phyloP scores from a whole-genome alignment of 2,113 vertebrate genomes.

The Coturnix japonica region DNA sequence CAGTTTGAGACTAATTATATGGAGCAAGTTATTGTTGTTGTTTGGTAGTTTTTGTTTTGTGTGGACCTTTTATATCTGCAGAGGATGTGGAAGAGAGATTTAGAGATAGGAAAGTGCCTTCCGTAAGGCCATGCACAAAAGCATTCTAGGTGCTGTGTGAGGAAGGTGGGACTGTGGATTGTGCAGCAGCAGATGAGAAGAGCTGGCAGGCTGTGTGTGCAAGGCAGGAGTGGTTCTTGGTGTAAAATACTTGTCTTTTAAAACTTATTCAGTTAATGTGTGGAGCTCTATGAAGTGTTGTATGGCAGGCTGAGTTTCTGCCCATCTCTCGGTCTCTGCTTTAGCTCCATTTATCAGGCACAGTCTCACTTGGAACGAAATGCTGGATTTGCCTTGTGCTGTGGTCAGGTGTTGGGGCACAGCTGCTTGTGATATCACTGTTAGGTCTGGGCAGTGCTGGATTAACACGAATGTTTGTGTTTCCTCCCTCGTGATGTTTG shows the following conservation, averaged over 20 bases:
- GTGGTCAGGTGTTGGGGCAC: neutral
- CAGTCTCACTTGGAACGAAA: neutral
- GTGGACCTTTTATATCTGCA: neutral
- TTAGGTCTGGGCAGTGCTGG: neutral
- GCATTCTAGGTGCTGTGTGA: neutral
- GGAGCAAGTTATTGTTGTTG: neutral
- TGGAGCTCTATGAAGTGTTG: neutral
- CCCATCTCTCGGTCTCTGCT: neutral
- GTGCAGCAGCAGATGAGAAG: neutral
- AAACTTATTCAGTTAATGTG: neutral
- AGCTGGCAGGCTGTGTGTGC: neutral
- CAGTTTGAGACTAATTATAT: neutral
- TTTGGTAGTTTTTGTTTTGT: neutral
- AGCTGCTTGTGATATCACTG: neutral
- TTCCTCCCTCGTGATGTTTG: neutral
- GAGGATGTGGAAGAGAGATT: neutral
- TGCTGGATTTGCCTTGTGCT: neutral
- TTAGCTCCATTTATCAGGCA: neutral
- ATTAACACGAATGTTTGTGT: neutral
- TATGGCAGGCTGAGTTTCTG: neutral
- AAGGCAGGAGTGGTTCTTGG: neutral
- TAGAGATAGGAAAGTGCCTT: neutral
- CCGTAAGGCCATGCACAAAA: neutral
- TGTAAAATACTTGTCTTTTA: neutral
- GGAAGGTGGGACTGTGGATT: neutral